Evolutionary conservation across 1,140 invertebrate genomes (phyloP).

Genomic region (Drosophila lini): DNA sequence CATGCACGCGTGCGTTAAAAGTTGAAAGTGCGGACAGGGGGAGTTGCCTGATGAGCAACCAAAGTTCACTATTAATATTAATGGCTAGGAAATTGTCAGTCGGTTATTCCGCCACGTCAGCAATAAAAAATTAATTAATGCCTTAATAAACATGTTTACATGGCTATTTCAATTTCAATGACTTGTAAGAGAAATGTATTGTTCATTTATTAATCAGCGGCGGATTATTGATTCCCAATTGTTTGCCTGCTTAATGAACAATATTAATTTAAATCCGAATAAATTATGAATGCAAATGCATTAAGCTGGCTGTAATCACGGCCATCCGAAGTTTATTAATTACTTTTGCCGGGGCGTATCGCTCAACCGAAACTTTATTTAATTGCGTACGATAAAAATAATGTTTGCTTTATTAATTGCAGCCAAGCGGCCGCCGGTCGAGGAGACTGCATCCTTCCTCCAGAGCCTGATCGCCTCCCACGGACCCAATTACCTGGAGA

Average conservation of each 20-base stretch:
- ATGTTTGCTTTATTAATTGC: slow-evolving; percentile 39
- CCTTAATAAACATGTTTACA: slow-evolving; percentile 1
- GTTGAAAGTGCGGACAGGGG: neutral
- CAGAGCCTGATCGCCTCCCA: slow-evolving; percentile 96
- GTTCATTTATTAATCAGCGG: slow-evolving; percentile 16
- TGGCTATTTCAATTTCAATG: slow-evolving; percentile 25
- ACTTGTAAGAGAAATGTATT: slow-evolving; percentile 23
- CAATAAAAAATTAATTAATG: slow-evolving; percentile 10
- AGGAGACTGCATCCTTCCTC: slow-evolving; percentile 97
- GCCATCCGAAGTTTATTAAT: slow-evolving; percentile 30
- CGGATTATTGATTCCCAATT: slow-evolving; percentile 3
- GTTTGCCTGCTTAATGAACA: slow-evolving; percentile 41
- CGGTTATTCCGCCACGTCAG: slow-evolving; percentile 1
- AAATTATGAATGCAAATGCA: slow-evolving; percentile 39
- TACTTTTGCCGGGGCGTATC: slow-evolving; percentile 4
- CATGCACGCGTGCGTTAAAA: slow-evolving; percentile 37
- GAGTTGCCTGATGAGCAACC: neutral
- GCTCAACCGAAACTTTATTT: slow-evolving; percentile 6
- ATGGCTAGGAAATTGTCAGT: slow-evolving; percentile 43
- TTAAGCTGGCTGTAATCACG: slow-evolving; percentile 22
- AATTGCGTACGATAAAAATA: slow-evolving; percentile 39
- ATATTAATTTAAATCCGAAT: slow-evolving; percentile 47
- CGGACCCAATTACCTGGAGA: slow-evolving; percentile 98
- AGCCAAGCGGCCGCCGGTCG: slow-evolving; percentile 98
- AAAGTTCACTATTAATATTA: slow-evolving; percentile 42